Percentiles rank a stretch among this genome's conserved stretches.
Evolutionary conservation across 2,888 invertebrate genomes (phyloP).

Genomic region (Ametastegia equiseti): DNA sequence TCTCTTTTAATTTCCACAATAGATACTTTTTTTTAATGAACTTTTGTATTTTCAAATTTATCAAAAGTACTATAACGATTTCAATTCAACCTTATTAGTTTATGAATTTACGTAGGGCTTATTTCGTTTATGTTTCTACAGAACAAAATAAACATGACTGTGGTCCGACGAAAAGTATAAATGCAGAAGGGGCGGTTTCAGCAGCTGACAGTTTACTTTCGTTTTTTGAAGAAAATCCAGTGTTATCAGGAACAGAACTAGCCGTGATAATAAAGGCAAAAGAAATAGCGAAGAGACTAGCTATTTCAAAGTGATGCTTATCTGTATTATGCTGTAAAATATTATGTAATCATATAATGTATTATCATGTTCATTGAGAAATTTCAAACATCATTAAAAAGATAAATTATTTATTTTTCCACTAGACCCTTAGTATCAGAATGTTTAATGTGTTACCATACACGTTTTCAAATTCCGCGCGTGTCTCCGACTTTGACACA

Average conservation of each 20-base stretch:
- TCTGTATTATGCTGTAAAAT: neutral
- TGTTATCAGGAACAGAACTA: neutral
- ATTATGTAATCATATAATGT: neutral
- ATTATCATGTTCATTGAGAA: neutral
- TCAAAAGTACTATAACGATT: neutral
- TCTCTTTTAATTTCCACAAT: neutral
- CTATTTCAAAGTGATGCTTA: neutral
- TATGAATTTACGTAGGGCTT: neutral
- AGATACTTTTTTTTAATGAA: neutral
- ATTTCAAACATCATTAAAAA: neutral
- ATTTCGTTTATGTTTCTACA: neutral
- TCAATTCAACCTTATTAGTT: neutral
- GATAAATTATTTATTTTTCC: neutral
- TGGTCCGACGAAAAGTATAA: neutral
- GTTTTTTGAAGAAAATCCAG: neutral
- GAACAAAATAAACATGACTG: neutral
- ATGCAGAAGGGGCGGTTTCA: neutral
- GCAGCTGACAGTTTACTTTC: constrained; percentile 3
- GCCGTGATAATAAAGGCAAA: constrained; percentile 7
- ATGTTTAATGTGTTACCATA: neutral
- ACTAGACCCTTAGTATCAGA: neutral
- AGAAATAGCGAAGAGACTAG: neutral
- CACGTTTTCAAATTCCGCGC: neutral
- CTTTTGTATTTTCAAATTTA: neutral
- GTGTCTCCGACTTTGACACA: neutral